Evolutionary conservation across 2,888 invertebrate species (phyloP).

Genomic region (Notocelia uddmanniana): DNA sequence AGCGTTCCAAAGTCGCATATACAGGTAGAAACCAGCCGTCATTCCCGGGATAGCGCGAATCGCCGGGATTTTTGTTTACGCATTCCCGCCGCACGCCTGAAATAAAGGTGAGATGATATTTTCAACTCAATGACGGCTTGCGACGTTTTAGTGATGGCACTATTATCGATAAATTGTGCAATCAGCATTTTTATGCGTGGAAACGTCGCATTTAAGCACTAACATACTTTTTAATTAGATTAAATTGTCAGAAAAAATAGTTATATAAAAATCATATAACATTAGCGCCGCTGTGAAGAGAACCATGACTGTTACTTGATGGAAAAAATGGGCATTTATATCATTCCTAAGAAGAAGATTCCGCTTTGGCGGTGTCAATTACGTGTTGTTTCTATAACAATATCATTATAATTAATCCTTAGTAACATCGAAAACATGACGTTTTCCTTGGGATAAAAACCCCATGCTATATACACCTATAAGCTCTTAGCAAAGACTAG

Average conservation of each 20-base stretch:
- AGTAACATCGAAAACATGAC: too few species aligned
- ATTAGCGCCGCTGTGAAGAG: not conserved
- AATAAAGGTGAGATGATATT: conserved; percentile 65
- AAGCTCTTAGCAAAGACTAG: too few species aligned
- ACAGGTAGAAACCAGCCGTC: conserved; percentile 51
- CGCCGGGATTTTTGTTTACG: conserved; percentile 69
- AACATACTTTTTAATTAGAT: not conserved
- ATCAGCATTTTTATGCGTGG: not conserved
- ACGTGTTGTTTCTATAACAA: too few species aligned
- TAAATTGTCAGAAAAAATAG: too few species aligned
- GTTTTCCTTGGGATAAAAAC: too few species aligned
- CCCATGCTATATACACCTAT: too few species aligned
- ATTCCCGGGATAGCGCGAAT: conserved; percentile 58
- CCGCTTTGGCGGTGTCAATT: too few species aligned
- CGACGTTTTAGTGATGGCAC: conserved; percentile 50
- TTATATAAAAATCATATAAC: too few species aligned
- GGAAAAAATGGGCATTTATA: too few species aligned
- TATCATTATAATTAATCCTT: too few species aligned
- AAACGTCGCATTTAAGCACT: not conserved
- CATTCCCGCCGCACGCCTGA: conserved; percentile 59
- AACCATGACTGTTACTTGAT: too few species aligned
- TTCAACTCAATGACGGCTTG: conserved; percentile 47
- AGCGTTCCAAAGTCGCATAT: conserved; percentile 48
- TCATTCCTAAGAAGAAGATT: too few species aligned
- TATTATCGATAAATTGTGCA: conserved; percentile 20